phyloP scores from a whole-genome alignment of 2,888 invertebrate genomes.

The Capitulum mitella region DNA sequence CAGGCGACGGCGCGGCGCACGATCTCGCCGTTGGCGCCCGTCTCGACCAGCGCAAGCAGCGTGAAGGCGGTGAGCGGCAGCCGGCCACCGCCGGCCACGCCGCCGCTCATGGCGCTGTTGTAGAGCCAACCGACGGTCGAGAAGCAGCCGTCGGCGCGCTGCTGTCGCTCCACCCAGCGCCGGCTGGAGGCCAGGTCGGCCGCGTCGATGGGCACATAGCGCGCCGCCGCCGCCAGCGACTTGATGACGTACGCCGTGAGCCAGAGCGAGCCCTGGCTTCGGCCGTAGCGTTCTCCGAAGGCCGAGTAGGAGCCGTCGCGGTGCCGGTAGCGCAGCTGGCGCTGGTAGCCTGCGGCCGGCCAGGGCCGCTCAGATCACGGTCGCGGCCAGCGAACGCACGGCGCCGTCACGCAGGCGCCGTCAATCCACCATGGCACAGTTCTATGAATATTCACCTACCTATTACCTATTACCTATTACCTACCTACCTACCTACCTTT shows the following conservation, averaged over 20 bases:
- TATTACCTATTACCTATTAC: too few relatives aligned
- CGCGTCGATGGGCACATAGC: slow-evolving; percentile 25
- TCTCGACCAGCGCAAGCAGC: slow-evolving; percentile 12
- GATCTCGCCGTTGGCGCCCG: not conserved
- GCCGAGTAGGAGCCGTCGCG: slow-evolving; percentile 16
- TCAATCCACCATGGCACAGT: too few relatives aligned
- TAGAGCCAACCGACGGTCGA: slow-evolving; percentile 26
- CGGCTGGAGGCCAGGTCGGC: not conserved
- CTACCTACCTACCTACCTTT: too few relatives aligned
- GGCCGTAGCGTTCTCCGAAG: not conserved
- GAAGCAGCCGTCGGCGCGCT: slow-evolving; percentile 29
- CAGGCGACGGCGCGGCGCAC: slow-evolving; percentile 1
- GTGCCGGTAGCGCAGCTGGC: slow-evolving; percentile 2
- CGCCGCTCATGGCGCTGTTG: not conserved
- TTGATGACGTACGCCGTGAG: slow-evolving; percentile 29
- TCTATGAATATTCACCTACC: too few relatives aligned
- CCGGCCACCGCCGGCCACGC: slow-evolving; percentile 9
- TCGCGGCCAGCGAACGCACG: too few relatives aligned
- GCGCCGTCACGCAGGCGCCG: too few relatives aligned
- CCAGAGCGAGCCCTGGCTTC: slow-evolving; percentile 28
- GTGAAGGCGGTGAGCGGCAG: slow-evolving; percentile 10
- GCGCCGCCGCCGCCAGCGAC: slow-evolving; percentile 26
- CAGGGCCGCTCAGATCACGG: not conserved
- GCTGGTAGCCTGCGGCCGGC: not conserved
- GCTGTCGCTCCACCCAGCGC: slow-evolving; percentile 26